Base-by-base conservation (phyloP, 2,888 invertebrate species). In the Automeris io region DNA sequence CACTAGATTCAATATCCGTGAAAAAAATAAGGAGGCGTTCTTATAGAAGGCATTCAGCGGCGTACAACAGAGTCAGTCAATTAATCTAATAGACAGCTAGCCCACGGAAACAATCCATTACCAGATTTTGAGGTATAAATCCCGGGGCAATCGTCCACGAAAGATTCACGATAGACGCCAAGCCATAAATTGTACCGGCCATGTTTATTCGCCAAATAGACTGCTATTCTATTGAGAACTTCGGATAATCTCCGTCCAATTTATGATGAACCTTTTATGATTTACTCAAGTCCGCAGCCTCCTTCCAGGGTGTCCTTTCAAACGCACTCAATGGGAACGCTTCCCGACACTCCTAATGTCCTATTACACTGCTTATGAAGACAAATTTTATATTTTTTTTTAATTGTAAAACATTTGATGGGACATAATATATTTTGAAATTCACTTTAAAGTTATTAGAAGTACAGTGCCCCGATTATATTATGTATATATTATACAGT, bases 201-300 rank as follows among this genome's bases (percentile, higher is more conserved):
- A 16, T 29, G 29, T 29, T 29, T 13, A 29, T 29, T 16, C 29
- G 16, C 29, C 29, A 29, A 29, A 29, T 16, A 29, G 29, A 29
- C 16, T 16, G 29, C 3, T 16, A 16, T 26, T 26, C 25, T 5
- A 26, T 16, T 29, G 8, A 16, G 16, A 16, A 8, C 29, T 7
- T 29, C 29, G 29, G 16, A 29, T 29, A 29, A 29, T 29, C 13
- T 29, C 8, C 16, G 16, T 29, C 16, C 29, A 29, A 29, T 16
- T 29, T 29, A 29, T 16, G 29, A 29, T 29, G 29, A 29, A 29
- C 29, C 29, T 29, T 26, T 29, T 29, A 29, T 29, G 16, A 29
- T 29, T 29, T 29, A 29, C 16, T 7, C 16, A n/a, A 29, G 9
- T 8, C 5, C 29, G 7, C 13, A 16, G 8, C 8, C n/a, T 16